phyloP scores from a whole-genome alignment of 2,888 invertebrate genomes.

The Torymus aiolomorphi region DNA sequence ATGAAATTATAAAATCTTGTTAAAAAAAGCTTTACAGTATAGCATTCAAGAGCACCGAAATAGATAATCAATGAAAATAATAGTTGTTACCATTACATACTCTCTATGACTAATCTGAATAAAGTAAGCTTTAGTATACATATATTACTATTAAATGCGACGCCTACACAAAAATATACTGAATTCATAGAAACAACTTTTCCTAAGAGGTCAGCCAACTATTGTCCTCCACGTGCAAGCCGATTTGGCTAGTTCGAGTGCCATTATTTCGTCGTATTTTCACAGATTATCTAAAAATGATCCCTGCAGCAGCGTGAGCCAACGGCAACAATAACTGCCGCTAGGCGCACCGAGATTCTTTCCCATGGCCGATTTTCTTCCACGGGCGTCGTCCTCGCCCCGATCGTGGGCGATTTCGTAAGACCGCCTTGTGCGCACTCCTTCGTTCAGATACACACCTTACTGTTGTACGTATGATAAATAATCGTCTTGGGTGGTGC shows the following conservation, averaged over 20 bases:
- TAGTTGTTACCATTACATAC: too few species aligned
- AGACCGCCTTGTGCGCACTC: neutral
- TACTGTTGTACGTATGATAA: constrained; percentile 29
- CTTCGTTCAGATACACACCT: constrained; percentile 27
- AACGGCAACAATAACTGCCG: neutral
- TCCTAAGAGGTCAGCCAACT: constrained; percentile 46
- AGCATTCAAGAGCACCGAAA: too few species aligned
- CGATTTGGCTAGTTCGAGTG: constrained; percentile 42
- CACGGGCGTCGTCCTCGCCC: neutral
- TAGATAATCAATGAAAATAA: too few species aligned
- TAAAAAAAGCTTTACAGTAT: too few species aligned
- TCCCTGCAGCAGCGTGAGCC: constrained; percentile 12
- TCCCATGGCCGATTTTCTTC: constrained; percentile 44
- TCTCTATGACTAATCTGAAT: too few species aligned
- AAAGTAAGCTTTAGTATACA: too few species aligned
- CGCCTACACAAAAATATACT: too few species aligned
- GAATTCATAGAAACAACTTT: neutral
- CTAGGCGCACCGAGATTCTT: constrained; percentile 26
- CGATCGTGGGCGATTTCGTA: constrained; percentile 25
- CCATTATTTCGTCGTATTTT: constrained; percentile 49
- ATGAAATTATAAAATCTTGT: too few species aligned
- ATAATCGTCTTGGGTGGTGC: constrained; percentile 45
- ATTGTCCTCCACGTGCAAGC: constrained; percentile 35
- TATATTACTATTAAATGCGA: too few species aligned
- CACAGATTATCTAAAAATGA: constrained; percentile 53